A percentile compares a stretch with the other conserved stretches of the same genome.
phyloP scores from a whole-genome alignment of 2,797 vertebrate genomes.

The Anabas testudineus region DNA sequence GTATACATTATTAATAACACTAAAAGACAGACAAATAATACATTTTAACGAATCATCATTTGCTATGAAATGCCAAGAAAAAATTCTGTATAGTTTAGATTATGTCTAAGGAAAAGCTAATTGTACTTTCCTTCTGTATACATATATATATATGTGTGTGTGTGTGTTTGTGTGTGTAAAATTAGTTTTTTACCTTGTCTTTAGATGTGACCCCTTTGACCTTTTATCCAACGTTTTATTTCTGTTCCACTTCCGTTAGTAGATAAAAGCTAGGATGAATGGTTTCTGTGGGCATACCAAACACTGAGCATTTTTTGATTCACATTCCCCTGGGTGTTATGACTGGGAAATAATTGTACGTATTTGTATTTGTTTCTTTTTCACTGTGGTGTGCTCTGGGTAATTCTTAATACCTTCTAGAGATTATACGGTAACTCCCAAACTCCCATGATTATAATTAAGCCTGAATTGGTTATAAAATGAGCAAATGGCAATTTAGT shows the following conservation, averaged over 20 bases:
- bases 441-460: slow-evolving; percentile 86
- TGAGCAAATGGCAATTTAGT: slow-evolving; percentile 84
- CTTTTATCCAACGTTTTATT: slow-evolving; percentile 62
- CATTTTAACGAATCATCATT: slow-evolving; percentile 3
- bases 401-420: slow-evolving; percentile 85
- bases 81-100: slow-evolving; percentile 1
- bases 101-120: no score
- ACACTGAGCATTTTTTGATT: slow-evolving; percentile 80
- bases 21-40: slow-evolving; percentile 3
- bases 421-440: slow-evolving; percentile 86
- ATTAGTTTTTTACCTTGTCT: slow-evolving; percentile 33
- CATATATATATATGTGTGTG: no score
- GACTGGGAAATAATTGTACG: slow-evolving; percentile 82
- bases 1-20: slow-evolving; percentile 3
- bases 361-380: slow-evolving; percentile 84
- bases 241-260: slow-evolving; percentile 63
- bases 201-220: slow-evolving; percentile 69
- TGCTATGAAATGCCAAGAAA: slow-evolving; percentile 10
- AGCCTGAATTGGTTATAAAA: slow-evolving; percentile 85
- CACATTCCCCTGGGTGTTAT: slow-evolving; percentile 78
- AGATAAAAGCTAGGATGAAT: slow-evolving; percentile 77
- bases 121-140: no score
- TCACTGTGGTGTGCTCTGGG: slow-evolving; percentile 80
- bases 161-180: no score
- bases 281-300: slow-evolving; percentile 74